Conservation (phyloP, 2,797 vertebrate genomes). For the Tadarida brasiliensis region DNA sequence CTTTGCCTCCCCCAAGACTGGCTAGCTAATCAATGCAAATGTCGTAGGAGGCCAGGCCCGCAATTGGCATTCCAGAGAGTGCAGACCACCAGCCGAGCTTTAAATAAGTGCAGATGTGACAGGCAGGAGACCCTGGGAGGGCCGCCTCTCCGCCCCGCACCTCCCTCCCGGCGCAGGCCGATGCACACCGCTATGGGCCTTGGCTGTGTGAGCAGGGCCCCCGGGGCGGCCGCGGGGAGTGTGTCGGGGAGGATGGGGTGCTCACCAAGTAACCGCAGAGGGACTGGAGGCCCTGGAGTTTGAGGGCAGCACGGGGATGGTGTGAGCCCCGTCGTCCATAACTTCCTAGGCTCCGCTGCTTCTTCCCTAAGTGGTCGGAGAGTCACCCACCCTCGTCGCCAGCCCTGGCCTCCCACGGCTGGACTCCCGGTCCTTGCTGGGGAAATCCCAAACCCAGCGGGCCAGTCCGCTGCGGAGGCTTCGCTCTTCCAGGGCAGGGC, state of each 20-base stretch:
- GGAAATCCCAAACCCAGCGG: not conserved
- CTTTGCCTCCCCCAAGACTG: slow-evolving; percentile 37
- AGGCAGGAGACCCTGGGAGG: slow-evolving; percentile 86
- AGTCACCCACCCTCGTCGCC: not conserved
- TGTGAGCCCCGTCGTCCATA: not conserved
- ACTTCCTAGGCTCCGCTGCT: not conserved
- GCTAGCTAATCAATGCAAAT: slow-evolving; percentile 88
- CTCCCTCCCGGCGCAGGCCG: not conserved
- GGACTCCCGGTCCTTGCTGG: not conserved
- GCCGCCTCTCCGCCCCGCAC: slow-evolving; percentile 59
- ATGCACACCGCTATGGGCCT: not conserved
- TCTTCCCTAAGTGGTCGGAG: not conserved
- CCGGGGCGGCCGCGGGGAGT: not conserved
- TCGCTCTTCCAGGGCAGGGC: not conserved
- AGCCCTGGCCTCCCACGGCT: not conserved
- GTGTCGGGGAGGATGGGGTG: not conserved
- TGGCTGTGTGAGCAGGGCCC: not conserved
- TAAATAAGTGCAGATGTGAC: slow-evolving; percentile 91
- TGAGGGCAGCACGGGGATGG: not conserved
- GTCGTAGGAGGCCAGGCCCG: slow-evolving; percentile 87
- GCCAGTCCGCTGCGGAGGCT: not conserved
- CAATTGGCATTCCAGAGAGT: slow-evolving; percentile 91
- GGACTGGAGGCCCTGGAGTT: not conserved
- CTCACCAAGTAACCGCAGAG: not conserved
- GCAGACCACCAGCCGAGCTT: slow-evolving; percentile 91